Evolutionary conservation across 2,113 vertebrate species (phyloP), one percentile per base, ranked within the genome.

Genomic region (Thermophis baileyi): DNA sequence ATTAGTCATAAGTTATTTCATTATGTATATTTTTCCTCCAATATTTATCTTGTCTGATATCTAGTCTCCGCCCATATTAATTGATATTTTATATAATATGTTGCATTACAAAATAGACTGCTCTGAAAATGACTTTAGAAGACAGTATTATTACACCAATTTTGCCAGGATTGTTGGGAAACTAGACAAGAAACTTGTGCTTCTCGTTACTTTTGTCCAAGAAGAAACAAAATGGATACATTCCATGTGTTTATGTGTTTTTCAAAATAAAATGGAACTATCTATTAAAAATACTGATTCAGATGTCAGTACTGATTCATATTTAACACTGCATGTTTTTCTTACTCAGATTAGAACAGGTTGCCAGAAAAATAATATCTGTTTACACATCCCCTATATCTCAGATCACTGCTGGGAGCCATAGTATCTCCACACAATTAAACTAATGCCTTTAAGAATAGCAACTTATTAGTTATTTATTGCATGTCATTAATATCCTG

Each of bases 71-170:
- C 2, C 6, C 6, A 81, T 81, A 40, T 40, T 20, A 40, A 81
- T 20, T 81, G 69, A 20, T 81, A 81, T 20, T 81, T 81, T 10
- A 40, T 91, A 2, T 91, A 91, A 95, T 92, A 88, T 88, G 49
- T 1, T 94, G 74, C 54, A 92, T 91, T 94, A 95, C 90, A 91
- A 96, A 93, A 92, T 57, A 11, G 40, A 20, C 20, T 55, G 9
- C 47, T 90, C 0, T 86, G n/a, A 57, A 94, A 35, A 54, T 93
- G 86, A 91, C 92, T 90, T 92, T 47, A 51, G 93, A 93, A 18
- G 88, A 55, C 7, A 74, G 4, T 24, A 95, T 94, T 90, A 93
- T 4, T 44, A 11, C 47, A 94, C 92, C n/a, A 16, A 6, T 69
- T 69, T 69, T 69, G 30, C 14, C 30, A 69, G 12, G 30, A n/a